Conservation (phyloP, 1,140 invertebrate species). For the Melipona quadrifasciata region DNA sequence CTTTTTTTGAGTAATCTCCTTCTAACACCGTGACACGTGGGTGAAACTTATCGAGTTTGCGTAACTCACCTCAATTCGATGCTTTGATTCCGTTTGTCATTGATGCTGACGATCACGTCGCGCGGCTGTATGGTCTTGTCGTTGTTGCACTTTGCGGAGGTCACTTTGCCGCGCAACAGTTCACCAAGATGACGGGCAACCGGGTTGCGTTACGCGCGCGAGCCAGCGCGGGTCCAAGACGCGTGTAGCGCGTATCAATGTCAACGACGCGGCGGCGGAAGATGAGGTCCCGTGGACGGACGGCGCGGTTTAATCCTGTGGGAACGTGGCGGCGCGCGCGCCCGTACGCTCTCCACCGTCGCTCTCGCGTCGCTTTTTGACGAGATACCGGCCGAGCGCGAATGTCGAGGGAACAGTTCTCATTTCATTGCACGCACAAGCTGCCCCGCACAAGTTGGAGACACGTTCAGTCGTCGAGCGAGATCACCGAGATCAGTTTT, state of each 20-base stretch:
- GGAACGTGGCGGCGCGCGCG: not conserved
- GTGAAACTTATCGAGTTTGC: too few species aligned
- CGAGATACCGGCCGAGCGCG: not conserved
- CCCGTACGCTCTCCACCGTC: not conserved
- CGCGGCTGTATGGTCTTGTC: slow-evolving; percentile 72
- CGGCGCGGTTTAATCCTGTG: not conserved
- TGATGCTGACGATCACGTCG: slow-evolving; percentile 75
- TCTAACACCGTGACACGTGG: too few species aligned
- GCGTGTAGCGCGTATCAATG: too few species aligned
- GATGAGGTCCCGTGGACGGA: not conserved
- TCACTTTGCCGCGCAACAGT: slow-evolving; percentile 72
- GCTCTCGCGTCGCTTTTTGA: not conserved
- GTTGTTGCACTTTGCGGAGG: slow-evolving; percentile 71
- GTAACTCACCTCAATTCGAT: slow-evolving; percentile 73
- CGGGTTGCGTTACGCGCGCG: not conserved
- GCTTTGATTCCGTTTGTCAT: slow-evolving; percentile 71
- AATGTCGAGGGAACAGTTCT: not conserved
- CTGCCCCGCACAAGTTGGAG: not conserved
- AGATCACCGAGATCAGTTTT: not conserved
- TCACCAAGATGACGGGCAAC: slow-evolving; percentile 41
- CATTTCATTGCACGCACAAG: slow-evolving; percentile 9
- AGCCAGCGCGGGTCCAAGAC: too few species aligned
- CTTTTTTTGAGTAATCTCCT: too few species aligned
- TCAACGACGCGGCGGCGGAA: too few species aligned
- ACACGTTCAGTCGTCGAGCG: not conserved